Evolutionary conservation across 1,140 invertebrate genomes (phyloP).

Genomic region (Vollenhovia emeryi): DNA sequence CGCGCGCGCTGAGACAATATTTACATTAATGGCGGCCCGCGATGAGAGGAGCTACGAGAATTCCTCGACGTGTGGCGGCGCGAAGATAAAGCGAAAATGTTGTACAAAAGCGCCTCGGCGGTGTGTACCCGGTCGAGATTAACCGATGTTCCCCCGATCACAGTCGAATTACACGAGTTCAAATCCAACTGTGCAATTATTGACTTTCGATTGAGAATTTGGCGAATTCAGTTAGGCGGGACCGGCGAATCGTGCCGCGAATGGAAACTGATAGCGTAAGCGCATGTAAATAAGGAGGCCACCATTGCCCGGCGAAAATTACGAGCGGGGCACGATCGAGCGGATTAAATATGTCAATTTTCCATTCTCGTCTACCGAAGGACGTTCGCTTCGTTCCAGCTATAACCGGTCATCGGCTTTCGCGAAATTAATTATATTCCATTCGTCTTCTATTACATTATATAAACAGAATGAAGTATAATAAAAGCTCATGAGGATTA

Average conservation of each 20-base stretch:
- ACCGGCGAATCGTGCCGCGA: conserved; percentile 39
- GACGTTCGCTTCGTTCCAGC: neutral
- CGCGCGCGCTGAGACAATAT: conserved; percentile 53
- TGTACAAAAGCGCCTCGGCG: conserved; percentile 64
- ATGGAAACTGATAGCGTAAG: conserved; percentile 66
- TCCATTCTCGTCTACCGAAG: conserved; percentile 5
- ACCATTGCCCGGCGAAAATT: conserved; percentile 53
- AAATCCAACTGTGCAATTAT: conserved; percentile 67
- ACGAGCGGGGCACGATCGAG: conserved; percentile 4
- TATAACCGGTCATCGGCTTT: neutral
- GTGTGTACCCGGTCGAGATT: conserved; percentile 50
- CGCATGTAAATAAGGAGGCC: conserved; percentile 59
- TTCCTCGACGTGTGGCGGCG: conserved; percentile 43
- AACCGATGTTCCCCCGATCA: conserved; percentile 60
- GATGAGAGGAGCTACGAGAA: conserved; percentile 46
- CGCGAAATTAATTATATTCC: neutral
- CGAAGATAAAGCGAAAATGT: conserved; percentile 71
- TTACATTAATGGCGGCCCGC: conserved; percentile 54
- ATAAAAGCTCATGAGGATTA: neutral
- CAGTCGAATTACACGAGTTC: conserved; percentile 68
- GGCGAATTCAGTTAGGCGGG: conserved; percentile 63
- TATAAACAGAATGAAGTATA: neutral
- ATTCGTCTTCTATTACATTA: neutral
- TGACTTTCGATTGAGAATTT: conserved; percentile 74
- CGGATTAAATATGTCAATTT: conserved; percentile 47